Base-by-base conservation (phyloP, 1,140 invertebrate genomes). In the Diachasma alloeum region DNA sequence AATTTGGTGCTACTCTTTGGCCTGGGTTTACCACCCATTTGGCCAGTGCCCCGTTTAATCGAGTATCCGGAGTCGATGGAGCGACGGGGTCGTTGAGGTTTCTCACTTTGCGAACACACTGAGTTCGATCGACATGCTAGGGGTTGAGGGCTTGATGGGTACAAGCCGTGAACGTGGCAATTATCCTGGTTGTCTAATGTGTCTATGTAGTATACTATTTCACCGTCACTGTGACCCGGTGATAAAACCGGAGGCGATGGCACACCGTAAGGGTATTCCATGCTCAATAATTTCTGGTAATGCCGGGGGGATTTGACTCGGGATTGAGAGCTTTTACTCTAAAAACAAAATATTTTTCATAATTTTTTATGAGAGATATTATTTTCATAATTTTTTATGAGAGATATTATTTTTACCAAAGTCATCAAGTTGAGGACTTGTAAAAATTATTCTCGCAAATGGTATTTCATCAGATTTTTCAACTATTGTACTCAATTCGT, bases 1-100 rank as follows among this genome's bases (percentile, higher is more conserved):
- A 82, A 81, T 69, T 83, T 83, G 76, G 80, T 63, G 24, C 78
- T 86, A 79, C 83, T 87, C 77, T 87, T 87, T 19, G 85, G 70
- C 31, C 84, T 83, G 24, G 87, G 85, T 66, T 83, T 83, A 75
- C 63, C 82, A 10, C 83, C 82, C 36, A 86, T 82, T 17, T 83
- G 75, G 71, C 84, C 87, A 37, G 83, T 84, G 13, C 84, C 83
- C 42, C 85, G 81, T 19, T 83, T 84, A 37, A 71, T 75, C 6
- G 78, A 77, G 13, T 81, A 83, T 71, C 87, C 85, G 22, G 71
- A 48, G 67, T 83, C 83, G 15, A 81, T 75, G 39, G 76, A 80
- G 56, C 80, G 77, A 48, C 81, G 82, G 0, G 75, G 76, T 24
- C 81, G 80, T 78, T 81, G 82, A 17, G 82, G 79, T 36, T 78